These are phyloP conservation scores for Apostichopus leukothele DNA, from an alignment of 53 echinoderm and acorn worm genomes.

Conservation along the genomic window DNA sequence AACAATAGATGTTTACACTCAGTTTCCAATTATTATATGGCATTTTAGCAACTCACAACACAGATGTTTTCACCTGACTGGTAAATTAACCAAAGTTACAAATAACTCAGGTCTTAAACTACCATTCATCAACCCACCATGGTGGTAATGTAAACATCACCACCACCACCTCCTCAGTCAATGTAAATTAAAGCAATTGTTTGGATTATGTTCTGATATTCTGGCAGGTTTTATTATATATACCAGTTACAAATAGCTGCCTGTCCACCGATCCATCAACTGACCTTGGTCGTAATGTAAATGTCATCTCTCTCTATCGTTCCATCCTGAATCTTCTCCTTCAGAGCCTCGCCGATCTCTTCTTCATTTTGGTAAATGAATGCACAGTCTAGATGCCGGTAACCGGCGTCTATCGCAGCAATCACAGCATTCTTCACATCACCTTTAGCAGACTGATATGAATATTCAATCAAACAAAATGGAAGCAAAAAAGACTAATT, in stretches of 20 bases:
- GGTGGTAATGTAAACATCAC: constrained; percentile 72
- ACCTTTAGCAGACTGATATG: constrained; percentile 42
- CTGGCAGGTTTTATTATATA: no score
- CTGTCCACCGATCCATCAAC: neutral
- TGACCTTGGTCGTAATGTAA: constrained; percentile 77
- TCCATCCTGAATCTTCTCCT: constrained; percentile 62
- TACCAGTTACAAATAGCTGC: no score
- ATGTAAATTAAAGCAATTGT: no score
- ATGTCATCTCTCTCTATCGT: constrained; percentile 71
- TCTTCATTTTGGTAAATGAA: constrained; percentile 60
- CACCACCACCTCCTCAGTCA: neutral
- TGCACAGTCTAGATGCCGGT: constrained; percentile 80
- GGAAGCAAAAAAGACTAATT: neutral
- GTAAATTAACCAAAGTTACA: no score
- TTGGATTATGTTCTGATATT: no score
- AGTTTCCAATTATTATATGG: no score
- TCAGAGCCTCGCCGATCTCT: constrained; percentile 65
- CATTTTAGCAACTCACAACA: no score
- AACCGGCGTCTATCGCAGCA: constrained; percentile 68
- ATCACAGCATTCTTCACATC: constrained; percentile 70
- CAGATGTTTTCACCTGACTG: no score
- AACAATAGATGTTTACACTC: no score
- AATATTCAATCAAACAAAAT: neutral
- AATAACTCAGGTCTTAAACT: no score
- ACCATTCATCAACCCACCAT: constrained; percentile 50